phyloP scores from a whole-genome alignment of 2,888 invertebrate genomes.

The Drosophila colorata region DNA sequence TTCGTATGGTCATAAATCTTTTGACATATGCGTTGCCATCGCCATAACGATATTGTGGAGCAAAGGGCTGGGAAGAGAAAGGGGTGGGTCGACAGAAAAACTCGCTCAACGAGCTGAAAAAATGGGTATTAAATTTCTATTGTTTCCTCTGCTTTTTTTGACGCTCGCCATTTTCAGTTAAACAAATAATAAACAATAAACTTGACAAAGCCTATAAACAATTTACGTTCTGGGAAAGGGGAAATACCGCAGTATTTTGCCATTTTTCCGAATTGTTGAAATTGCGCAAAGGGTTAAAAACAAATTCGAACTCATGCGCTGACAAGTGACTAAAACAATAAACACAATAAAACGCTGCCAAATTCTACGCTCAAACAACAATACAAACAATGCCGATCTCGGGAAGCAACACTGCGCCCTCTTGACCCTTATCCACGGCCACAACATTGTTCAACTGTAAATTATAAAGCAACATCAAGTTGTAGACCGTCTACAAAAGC shows the following conservation, averaged over 20 bases:
- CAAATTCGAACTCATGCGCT: conserved; percentile 44
- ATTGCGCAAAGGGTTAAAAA: conserved; percentile 26
- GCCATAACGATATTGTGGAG: conserved; percentile 31
- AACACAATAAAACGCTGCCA: conserved; percentile 37
- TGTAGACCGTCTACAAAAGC: conserved; percentile 37
- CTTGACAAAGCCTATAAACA: conserved; percentile 58
- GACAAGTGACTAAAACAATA: conserved; percentile 75
- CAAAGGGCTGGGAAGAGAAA: background rate
- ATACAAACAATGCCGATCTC: conserved; percentile 6
- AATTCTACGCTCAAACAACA: conserved; percentile 30
- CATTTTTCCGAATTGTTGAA: conserved; percentile 40
- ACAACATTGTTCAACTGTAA: conserved; percentile 12
- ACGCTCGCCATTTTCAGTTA: conserved; percentile 49
- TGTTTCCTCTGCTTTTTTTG: conserved; percentile 36
- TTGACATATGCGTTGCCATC: conserved; percentile 66
- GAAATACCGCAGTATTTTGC: conserved; percentile 18
- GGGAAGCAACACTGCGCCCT: conserved; percentile 2
- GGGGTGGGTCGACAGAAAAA: background rate
- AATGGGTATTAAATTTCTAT: conserved; percentile 62
- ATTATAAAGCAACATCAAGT: conserved; percentile 32
- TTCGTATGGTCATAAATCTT: conserved; percentile 73
- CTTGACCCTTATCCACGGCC: conserved; percentile 4
- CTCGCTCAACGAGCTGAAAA: conserved; percentile 35
- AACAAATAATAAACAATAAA: conserved; percentile 56
- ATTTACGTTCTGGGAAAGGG: conserved; percentile 27